Conservation (phyloP, 2,888 invertebrate species). For the Erebia aethiops region DNA sequence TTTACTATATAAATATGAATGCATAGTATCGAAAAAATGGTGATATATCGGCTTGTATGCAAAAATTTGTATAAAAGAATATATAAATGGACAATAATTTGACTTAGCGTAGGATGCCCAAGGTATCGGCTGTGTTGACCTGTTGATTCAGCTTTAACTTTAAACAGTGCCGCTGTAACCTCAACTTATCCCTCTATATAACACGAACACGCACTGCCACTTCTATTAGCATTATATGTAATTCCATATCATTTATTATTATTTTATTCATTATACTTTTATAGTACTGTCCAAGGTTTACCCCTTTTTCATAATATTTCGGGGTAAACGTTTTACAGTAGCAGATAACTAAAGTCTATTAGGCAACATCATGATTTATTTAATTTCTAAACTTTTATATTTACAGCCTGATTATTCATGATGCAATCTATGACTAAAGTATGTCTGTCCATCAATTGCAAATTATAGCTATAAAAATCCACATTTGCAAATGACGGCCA, state of each 20-base stretch:
- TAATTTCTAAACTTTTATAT: background rate
- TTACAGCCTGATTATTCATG: conserved; percentile 17
- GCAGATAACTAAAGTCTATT: background rate
- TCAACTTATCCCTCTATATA: conserved; percentile 77
- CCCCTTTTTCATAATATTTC: background rate
- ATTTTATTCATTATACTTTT: conserved; percentile 3
- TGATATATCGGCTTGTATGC: conserved; percentile 68
- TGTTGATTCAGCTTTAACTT: conserved; percentile 67
- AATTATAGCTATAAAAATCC: background rate
- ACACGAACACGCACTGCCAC: conserved; percentile 48
- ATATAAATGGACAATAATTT: conserved; percentile 74
- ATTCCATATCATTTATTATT: conserved; percentile 28
- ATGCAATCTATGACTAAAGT: conserved; percentile 18
- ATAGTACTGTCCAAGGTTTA: conserved; percentile 23
- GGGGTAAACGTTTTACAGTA: conserved; percentile 26
- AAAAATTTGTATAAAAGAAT: conserved; percentile 67
- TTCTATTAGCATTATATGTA: conserved; percentile 37
- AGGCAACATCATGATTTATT: conserved; percentile 14
- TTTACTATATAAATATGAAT: conserved; percentile 62
- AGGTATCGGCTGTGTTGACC: conserved; percentile 77
- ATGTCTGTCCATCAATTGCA: conserved; percentile 5
- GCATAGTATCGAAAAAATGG: conserved; percentile 69
- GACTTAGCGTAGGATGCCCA: conserved; percentile 82
- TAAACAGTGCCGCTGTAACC: conserved; percentile 70
- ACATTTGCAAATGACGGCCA: conserved; percentile 9